A percentile compares a stretch with the other conserved stretches of the same genome.
These are phyloP conservation scores for Parasteatoda lunata DNA, from an alignment of 2,888 invertebrate genomes.

Conservation along the genomic window DNA sequence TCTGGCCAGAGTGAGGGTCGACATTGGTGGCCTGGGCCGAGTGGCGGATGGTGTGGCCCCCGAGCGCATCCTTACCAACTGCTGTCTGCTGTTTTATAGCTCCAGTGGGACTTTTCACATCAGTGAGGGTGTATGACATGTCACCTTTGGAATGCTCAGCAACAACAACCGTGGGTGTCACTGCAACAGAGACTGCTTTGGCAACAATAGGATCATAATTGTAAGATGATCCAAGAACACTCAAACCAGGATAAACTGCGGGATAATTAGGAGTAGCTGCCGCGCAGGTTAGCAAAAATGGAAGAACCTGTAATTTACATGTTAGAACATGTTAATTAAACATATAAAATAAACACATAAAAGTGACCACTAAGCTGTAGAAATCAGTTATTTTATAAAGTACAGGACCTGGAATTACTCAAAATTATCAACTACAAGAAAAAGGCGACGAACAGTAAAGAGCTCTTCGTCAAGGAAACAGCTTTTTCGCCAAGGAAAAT, in stretches of 20 bases:
- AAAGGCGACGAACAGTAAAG: too few species aligned
- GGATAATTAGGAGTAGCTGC: conserved; percentile 38
- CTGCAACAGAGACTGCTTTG: not conserved
- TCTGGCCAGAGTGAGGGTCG: conserved; percentile 64
- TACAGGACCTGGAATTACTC: too few species aligned
- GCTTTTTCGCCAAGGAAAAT: too few species aligned
- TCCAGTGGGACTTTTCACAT: conserved; percentile 45
- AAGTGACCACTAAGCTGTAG: too few species aligned
- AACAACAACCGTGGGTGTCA: not conserved
- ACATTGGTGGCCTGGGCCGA: conserved; percentile 59
- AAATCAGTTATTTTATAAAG: too few species aligned
- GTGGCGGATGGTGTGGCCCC: conserved; percentile 64
- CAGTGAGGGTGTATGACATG: conserved; percentile 61
- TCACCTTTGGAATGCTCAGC: conserved; percentile 32
- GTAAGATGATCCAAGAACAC: conserved; percentile 64
- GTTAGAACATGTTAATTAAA: too few species aligned
- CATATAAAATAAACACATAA: too few species aligned
- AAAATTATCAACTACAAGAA: too few species aligned
- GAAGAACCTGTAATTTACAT: conserved; percentile 44
- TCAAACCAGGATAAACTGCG: conserved; percentile 60
- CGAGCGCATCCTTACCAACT: conserved; percentile 53
- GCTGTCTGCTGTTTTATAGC: conserved; percentile 62
- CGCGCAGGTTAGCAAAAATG: conserved; percentile 28
- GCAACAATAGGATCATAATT: conserved; percentile 33
- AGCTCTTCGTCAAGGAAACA: too few species aligned